Conservation (phyloP, 2,113 vertebrate species). For the Chionodraco myersi region DNA sequence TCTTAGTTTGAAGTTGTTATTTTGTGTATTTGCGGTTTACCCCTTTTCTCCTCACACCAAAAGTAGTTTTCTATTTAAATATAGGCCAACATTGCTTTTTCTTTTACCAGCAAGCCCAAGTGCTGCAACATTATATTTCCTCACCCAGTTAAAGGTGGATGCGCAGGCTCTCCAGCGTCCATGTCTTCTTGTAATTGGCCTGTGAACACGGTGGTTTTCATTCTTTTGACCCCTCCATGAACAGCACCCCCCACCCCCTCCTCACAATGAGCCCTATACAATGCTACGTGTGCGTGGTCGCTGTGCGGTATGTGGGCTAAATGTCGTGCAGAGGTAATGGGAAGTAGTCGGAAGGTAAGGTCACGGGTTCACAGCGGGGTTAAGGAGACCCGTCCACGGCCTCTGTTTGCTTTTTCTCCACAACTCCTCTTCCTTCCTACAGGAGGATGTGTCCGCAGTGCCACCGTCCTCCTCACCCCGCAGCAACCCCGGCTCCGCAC, state of each 20-base stretch:
- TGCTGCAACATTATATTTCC: slow-evolving; percentile 17
- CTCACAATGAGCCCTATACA: slow-evolving; percentile 47
- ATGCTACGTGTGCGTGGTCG: slow-evolving; percentile 47
- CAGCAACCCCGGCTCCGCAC: slow-evolving; percentile 73
- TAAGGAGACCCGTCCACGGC: slow-evolving; percentile 85
- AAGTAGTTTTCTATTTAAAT: background rate
- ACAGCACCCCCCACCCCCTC: slow-evolving; percentile 55
- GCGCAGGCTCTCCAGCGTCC: slow-evolving; percentile 35
- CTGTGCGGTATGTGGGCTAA: slow-evolving; percentile 75
- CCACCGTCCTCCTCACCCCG: slow-evolving; percentile 74
- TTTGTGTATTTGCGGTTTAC: background rate
- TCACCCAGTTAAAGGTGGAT: slow-evolving; percentile 6
- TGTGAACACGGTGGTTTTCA: slow-evolving; percentile 64
- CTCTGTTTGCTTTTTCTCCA: slow-evolving; percentile 87
- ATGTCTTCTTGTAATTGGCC: slow-evolving; percentile 45
- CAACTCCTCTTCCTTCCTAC: slow-evolving; percentile 91
- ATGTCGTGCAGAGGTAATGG: slow-evolving; percentile 90
- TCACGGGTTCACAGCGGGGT: slow-evolving; percentile 91
- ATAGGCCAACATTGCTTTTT: background rate
- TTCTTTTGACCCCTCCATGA: slow-evolving; percentile 66
- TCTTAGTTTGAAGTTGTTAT: background rate
- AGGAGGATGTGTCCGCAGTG: slow-evolving; percentile 87
- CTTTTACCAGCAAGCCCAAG: no score
- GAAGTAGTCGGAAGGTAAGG: slow-evolving; percentile 90
- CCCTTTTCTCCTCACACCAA: background rate